Conservation (phyloP, 2,797 vertebrate genomes). For the Perodicticus potto region DNA sequence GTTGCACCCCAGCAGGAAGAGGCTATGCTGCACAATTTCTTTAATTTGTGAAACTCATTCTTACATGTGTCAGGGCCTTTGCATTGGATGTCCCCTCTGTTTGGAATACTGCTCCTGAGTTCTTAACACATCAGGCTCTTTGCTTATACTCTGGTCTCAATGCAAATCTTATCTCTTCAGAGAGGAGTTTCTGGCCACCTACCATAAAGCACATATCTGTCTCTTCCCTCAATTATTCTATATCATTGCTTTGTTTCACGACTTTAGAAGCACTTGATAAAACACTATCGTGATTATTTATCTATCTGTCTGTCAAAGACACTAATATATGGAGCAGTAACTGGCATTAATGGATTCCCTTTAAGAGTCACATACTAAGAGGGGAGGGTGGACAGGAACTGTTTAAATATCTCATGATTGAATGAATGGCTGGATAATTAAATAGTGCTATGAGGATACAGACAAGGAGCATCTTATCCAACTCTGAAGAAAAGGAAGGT, state of each 20-base stretch:
- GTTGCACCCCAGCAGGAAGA: background rate
- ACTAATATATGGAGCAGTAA: background rate
- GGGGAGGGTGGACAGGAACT: no score
- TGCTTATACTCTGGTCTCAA: background rate
- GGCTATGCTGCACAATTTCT: background rate
- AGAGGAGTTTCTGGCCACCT: background rate
- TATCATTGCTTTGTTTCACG: background rate
- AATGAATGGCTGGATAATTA: background rate
- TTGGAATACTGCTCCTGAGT: background rate
- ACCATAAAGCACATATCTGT: background rate
- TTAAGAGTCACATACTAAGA: background rate
- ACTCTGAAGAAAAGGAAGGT: background rate
- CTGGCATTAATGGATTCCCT: background rate
- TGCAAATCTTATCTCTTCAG: no score
- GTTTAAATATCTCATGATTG: background rate
- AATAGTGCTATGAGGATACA: background rate
- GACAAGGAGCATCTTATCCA: background rate
- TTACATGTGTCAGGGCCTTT: background rate
- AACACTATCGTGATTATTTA: background rate
- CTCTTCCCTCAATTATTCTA: background rate
- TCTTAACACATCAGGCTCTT: background rate
- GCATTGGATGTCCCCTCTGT: background rate
- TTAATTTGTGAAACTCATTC: background rate
- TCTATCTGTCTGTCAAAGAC: background rate
- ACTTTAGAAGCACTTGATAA: background rate